Evolutionary conservation across 2,888 invertebrate genomes (phyloP), one percentile per base, ranked within the genome.

Genomic region (Masnerella sp.): DNA sequence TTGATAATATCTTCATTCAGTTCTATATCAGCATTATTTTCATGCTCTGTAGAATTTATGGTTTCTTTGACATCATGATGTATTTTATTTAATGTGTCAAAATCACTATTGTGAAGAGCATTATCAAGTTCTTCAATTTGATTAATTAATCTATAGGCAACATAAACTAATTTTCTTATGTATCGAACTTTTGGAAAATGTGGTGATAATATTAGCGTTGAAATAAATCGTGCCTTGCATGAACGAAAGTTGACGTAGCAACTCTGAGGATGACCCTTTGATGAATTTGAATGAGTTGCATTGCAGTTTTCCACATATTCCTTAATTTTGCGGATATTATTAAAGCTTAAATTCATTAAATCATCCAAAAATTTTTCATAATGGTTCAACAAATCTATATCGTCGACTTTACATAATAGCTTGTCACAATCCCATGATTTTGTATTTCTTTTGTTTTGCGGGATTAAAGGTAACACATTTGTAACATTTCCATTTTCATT

Each of bases 401-500:
- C 11, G 2, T 42, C 2, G 5, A 78, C 77, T 12, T 43, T 36
- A 68, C 30, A 30, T 9, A 36, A 12, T 14, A 8, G 2, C 9
- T 30, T 30, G 8, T 30, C 30, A 30, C 30, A 30, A 8, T 8
- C 30, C 30, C 30, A 30, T 8, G 30, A 30, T 9, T 78, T 79
- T 34, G 0, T 70, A 51, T 15, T 54, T 51, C 25, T 75, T 78
- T 9, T 15, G 1, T 25, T 74, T 8, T 75, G 69, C 12, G 65
- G 36, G 32, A 52, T 54, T 36, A 78, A 76, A 3, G 77, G 18
- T n/a, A 42, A 12, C 11, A 34, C 2, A 12, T 34, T 34, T 2
- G 2, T 2, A 12, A 12, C 14, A 12, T 34, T 3, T 34, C 14
- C 12, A 2, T 11, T 9, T 2, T 2, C 3, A 34, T 34, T 34